These are phyloP conservation scores for Phallusia fumigata DNA, from an alignment of 23 tunicate genomes.

Conservation along the genomic window DNA sequence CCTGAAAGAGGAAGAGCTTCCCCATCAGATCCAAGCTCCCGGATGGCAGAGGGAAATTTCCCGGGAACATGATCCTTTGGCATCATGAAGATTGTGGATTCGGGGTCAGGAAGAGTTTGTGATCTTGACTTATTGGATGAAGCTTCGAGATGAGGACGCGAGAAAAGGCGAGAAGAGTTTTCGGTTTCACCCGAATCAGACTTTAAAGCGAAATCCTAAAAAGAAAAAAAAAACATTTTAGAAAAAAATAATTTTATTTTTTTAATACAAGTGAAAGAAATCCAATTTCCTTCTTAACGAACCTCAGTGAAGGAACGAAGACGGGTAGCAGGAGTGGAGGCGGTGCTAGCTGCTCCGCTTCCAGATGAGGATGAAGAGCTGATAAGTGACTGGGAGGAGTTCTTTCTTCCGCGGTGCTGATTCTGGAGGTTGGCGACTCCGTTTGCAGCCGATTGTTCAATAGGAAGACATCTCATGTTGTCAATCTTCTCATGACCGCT, in stretches of 20 bases:
- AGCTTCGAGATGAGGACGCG: slow-evolving; percentile 11
- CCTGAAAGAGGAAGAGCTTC: slow-evolving; percentile 11
- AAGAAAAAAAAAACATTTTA: not conserved
- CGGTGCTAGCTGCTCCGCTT: slow-evolving; percentile 45
- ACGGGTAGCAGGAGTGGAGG: slow-evolving; percentile 60
- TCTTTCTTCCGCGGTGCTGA: slow-evolving; percentile 52
- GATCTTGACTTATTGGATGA: not conserved
- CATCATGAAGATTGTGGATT: slow-evolving; percentile 26
- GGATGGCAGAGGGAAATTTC: slow-evolving; percentile 56
- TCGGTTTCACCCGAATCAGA: slow-evolving; percentile 30
- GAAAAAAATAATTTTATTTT: not conserved
- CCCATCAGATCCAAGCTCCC: slow-evolving; percentile 22
- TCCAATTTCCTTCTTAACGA: slow-evolving; percentile 2
- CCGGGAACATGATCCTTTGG: slow-evolving; percentile 67
- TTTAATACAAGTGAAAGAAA: no score
- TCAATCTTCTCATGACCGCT: slow-evolving; percentile 63
- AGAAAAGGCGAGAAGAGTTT: slow-evolving; percentile 13
- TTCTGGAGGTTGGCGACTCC: slow-evolving; percentile 21
- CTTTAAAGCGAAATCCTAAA: not conserved
- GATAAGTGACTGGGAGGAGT: slow-evolving; percentile 60
- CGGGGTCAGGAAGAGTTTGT: slow-evolving; percentile 16
- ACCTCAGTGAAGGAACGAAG: slow-evolving; percentile 45
- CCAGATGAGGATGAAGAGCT: slow-evolving; percentile 67
- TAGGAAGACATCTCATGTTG: slow-evolving; percentile 56
- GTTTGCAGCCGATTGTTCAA: slow-evolving; percentile 23